Evolutionary conservation across 2,113 vertebrate genomes (phyloP), one percentile per base, ranked within the genome.

Genomic region (Spheniscus mendiculus): DNA sequence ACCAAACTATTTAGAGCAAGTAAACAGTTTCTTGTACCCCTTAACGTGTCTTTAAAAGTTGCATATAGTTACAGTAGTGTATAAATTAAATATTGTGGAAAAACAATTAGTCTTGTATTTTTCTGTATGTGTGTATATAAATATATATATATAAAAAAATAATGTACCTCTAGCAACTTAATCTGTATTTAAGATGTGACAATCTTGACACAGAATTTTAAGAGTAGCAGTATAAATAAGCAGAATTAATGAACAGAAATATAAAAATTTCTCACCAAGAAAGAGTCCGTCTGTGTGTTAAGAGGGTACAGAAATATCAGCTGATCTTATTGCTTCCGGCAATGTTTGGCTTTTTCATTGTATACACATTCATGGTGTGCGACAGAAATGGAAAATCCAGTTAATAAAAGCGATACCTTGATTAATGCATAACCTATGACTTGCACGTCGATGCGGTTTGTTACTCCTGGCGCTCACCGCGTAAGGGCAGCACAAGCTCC

Each of bases 61-160:
- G 98, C 99, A 98, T 99, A 99, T 99, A 99, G 98, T 99, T 99
- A 98, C 98, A 98, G 98, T 99, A 99, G 99, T 98, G 98, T 99
- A 98, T 98, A 99, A 99, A 99, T 98, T 99, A 98, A 99, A 99
- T 98, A 99, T 99, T 98, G 99, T 99, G 98, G 97, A 93, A 98
- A 98, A 98, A 90, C 97, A 98, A 96, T 96, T 97, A 97, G 98
- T 98, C 98, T 98, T 98, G 98, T 98, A 98, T 98, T 98, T 98
- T 98, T 98, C 98, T 98, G 98, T 98, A 97, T 98, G 97, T 98
- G 98, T 98, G 93, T 98, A 98, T 98, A 98, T 97, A 98, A 90
- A 90, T 98, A 98, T 98, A 97, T 97, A 97, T 97, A 98, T 97
- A 92, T 45, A 97, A 7, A 69, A 98, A 97, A 98, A 97, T 93